Evolutionary conservation across 2,797 vertebrate species (phyloP).

Genomic region (Apodemus agrarius): DNA sequence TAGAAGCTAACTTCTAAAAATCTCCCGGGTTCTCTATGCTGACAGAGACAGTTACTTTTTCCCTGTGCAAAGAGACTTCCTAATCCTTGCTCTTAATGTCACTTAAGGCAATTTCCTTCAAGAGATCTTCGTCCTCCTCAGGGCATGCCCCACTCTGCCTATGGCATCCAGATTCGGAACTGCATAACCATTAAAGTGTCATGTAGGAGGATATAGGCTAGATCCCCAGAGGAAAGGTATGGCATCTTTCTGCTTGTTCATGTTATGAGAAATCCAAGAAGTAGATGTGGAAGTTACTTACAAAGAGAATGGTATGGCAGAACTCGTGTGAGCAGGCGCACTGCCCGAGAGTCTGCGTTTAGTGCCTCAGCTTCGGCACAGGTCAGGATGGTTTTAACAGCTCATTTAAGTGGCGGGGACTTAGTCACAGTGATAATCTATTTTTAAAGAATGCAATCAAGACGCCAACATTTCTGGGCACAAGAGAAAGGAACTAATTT

Average conservation of each 20-base stretch:
- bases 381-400: not conserved
- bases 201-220: not conserved
- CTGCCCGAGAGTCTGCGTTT: not conserved
- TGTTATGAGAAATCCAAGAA: conserved; percentile 7
- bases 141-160: not conserved
- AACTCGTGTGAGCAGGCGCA: not conserved
- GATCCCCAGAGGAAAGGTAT: not conserved
- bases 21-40: not conserved
- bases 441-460: not conserved
- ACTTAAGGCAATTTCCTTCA: not conserved
- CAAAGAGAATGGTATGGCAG: not conserved
- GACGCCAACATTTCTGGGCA: not conserved
- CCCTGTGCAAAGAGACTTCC: not conserved
- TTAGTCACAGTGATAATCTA: not conserved
- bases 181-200: not conserved
- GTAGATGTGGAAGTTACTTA: not conserved
- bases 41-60: not conserved
- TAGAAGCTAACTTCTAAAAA: conserved; percentile 16
- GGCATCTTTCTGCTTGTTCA: not conserved
- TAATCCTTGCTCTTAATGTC: not conserved
- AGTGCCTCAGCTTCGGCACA: not conserved
- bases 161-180: not conserved
- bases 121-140: not conserved
- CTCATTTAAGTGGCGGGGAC: conserved; percentile 33
- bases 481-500: not conserved